phyloP scores from a whole-genome alignment of 2,113 vertebrate genomes.

The Psittacara wagleri region DNA sequence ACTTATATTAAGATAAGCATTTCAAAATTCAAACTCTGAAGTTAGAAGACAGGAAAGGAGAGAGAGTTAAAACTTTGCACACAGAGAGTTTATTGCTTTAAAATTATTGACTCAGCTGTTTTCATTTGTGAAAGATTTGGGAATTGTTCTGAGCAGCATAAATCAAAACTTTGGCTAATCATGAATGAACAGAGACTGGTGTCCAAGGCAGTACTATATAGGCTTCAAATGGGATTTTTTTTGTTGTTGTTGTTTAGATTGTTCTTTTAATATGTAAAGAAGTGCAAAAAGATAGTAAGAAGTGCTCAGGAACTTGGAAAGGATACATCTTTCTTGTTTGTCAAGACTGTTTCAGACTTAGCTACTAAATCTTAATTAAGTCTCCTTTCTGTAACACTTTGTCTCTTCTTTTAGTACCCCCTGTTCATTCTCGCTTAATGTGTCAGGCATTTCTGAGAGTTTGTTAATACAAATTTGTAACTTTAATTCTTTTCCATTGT shows the following conservation, averaged over 20 bases:
- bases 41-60: neutral
- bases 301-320: conserved; percentile 3
- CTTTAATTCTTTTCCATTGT: neutral
- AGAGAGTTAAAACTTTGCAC: neutral
- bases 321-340: conserved; percentile 11
- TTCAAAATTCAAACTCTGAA: neutral
- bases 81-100: neutral
- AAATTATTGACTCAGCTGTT: conserved; percentile 49
- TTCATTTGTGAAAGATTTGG: neutral
- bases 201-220: neutral
- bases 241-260: neutral
- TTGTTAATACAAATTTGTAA: neutral
- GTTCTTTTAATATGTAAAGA: neutral
- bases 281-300: neutral
- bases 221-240: neutral
- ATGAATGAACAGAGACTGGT: conserved; percentile 25
- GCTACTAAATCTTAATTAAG: neutral
- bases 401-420: neutral
- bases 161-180: conserved; percentile 16
- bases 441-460: neutral
- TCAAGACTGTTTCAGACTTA: neutral
- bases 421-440: neutral
- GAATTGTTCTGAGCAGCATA: neutral
- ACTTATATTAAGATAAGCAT: neutral
- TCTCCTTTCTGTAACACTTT: neutral